phyloP scores from a whole-genome alignment of 2,113 vertebrate genomes.

The Pangasianodon hypophthalmus region DNA sequence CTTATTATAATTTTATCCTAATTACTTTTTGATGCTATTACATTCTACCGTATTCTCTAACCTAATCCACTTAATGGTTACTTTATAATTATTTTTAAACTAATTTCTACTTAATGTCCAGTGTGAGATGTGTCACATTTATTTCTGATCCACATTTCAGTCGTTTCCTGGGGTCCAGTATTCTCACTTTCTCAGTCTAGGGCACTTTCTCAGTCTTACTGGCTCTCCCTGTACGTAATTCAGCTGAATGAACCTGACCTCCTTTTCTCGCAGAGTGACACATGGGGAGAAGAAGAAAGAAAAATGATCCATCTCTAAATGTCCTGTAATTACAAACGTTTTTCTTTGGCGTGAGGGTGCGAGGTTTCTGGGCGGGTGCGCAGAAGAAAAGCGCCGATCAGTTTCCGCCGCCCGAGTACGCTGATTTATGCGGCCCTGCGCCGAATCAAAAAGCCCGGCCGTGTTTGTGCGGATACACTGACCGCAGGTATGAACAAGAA shows the following conservation, averaged over 20 bases:
- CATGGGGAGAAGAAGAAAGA: conserved; percentile 3
- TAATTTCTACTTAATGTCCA: not conserved
- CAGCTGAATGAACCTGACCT: conserved; percentile 23
- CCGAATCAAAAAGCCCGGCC: conserved; percentile 54
- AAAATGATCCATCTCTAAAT: conserved; percentile 28
- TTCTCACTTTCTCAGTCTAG: not conserved
- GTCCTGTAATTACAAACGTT: conserved; percentile 47
- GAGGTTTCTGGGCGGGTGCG: conserved; percentile 34
- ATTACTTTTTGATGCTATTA: too few relatives aligned
- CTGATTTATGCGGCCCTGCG: conserved; percentile 45
- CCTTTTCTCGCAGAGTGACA: conserved; percentile 6
- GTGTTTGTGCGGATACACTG: conserved; percentile 65
- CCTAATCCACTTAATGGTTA: too few relatives aligned
- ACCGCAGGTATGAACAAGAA: conserved; percentile 83
- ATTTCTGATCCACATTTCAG: not conserved
- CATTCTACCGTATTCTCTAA: too few relatives aligned
- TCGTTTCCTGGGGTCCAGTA: not conserved
- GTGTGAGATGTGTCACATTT: not conserved
- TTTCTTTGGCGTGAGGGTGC: conserved; percentile 44
- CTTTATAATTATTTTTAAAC: too few relatives aligned
- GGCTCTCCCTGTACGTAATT: not conserved
- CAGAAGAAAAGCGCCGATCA: conserved; percentile 45
- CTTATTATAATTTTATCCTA: too few relatives aligned
- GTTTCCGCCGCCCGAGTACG: not conserved
- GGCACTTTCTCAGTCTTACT: not conserved